Base-by-base conservation (phyloP, 2,888 invertebrate species). In the Helleia helle region DNA sequence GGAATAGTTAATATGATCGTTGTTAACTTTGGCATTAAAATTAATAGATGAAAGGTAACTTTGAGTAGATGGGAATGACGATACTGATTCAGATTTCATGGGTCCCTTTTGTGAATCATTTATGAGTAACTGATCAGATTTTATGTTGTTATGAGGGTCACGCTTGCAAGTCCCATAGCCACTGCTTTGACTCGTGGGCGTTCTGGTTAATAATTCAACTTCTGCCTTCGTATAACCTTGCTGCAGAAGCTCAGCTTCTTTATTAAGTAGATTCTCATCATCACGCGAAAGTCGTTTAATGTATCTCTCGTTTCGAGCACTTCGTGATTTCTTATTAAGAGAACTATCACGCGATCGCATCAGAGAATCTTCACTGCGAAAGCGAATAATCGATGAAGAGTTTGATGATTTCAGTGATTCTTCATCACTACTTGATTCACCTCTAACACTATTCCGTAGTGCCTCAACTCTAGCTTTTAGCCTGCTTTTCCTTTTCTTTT, bases 301-400 rank as follows among this genome's bases (percentile, higher is more conserved):
- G 59, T 93, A 93, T 40, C 94, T 86, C 64, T 94, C 94, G 39
- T 93, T 94, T 54, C 94, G 86, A 0, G 93, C 93, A 14, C 90
- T 88, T 41, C 93, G 84, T 17, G 91, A 89, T 56, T 87, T 87
- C 51, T 90, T 88, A 59, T 86, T 91, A 27, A 87, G 70, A 0
- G 88, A 87, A 42, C 86, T 86, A 43, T 86, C 87, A 17, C 87
- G 87, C 26, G 87, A 86, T 42, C 86, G 86, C 58, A 88, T 88
- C 41, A 90, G 72, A 46, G 89, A 90, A 51, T 92, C 91, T 49
- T 91, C 92, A 61, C 90, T 91, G 58, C 89, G 86, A 60, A 90
- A 89, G 56, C 87, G 85, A 36, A 89, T 79, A 58, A 91, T 87
- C 0, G 91, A 90, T 14, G 88, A 89, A 12, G 88, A 89, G 51